Evolutionary conservation across 2,797 vertebrate genomes (phyloP).

Genomic region (Alauda arvensis): DNA sequence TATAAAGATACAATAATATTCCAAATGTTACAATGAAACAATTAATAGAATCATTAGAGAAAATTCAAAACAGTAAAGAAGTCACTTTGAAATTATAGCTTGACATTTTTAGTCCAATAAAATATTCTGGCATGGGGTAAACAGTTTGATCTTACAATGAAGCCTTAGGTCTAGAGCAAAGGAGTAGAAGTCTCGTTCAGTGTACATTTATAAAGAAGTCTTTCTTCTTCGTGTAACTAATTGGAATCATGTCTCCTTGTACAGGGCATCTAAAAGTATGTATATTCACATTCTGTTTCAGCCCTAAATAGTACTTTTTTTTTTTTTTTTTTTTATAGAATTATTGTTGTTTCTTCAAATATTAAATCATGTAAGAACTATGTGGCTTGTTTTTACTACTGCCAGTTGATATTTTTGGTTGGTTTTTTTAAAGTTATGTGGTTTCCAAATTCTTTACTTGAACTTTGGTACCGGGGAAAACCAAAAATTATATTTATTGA

Average conservation of each 20-base stretch:
- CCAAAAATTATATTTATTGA: constrained; percentile 51
- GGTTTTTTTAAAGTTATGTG: background rate
- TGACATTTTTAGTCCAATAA: background rate
- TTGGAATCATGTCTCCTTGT: background rate
- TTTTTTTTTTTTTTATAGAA: background rate
- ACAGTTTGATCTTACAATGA: background rate
- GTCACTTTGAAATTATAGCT: background rate
- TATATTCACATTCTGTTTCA: background rate
- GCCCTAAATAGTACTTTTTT: background rate
- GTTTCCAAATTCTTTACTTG: background rate
- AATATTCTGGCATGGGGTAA: background rate
- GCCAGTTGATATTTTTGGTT: background rate
- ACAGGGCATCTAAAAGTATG: background rate
- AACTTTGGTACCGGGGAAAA: background rate
- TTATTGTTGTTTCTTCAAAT: background rate
- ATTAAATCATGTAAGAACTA: background rate
- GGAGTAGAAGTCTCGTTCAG: background rate
- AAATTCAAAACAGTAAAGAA: background rate
- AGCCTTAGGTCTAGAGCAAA: background rate
- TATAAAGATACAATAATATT: background rate
- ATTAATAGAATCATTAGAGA: background rate
- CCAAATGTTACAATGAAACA: background rate
- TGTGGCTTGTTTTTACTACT: background rate
- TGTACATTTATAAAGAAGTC: background rate
- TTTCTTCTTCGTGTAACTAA: background rate